A percentile compares a stretch with the other conserved stretches of the same genome.
These are phyloP conservation scores for Ormyrus rosae DNA, from an alignment of 2,888 invertebrate species.

Conservation along the genomic window DNA sequence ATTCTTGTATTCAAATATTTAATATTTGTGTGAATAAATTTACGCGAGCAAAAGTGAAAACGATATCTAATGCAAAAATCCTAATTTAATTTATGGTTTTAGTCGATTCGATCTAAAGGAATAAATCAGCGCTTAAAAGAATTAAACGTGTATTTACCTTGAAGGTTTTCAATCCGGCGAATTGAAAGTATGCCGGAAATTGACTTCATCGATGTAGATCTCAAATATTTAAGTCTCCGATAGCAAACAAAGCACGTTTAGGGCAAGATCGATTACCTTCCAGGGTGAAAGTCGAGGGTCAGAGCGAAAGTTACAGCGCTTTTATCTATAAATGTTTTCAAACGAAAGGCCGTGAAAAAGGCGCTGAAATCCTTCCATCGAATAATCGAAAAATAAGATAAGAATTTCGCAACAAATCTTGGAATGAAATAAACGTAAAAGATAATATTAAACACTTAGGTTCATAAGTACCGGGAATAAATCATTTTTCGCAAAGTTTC, in stretches of 20 bases:
- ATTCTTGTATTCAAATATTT: too few relatives aligned
- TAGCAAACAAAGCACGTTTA: not conserved
- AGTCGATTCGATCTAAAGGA: too few relatives aligned
- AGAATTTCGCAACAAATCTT: too few relatives aligned
- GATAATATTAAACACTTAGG: constrained; percentile 38
- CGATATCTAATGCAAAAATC: too few relatives aligned
- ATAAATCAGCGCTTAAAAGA: too few relatives aligned
- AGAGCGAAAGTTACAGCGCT: too few relatives aligned
- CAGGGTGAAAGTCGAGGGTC: not conserved
- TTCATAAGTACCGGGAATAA: constrained; percentile 16
- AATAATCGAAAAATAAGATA: not conserved
- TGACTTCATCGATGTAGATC: not conserved
- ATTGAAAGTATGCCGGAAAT: constrained; percentile 8
- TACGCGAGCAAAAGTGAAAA: too few relatives aligned
- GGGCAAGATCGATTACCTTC: not conserved
- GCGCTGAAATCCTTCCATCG: not conserved
- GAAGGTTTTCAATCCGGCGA: not conserved
- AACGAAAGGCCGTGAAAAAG: not conserved
- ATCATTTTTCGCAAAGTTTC: constrained; percentile 33
- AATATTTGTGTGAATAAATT: too few relatives aligned
- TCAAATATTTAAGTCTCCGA: not conserved
- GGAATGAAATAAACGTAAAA: not conserved
- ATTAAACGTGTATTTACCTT: constrained; percentile 7
- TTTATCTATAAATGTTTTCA: too few relatives aligned
- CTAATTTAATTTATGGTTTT: too few relatives aligned